Percentiles rank a stretch among this genome's conserved stretches.
Conservation (phyloP, 2,888 invertebrate species). For the Dryocosmus kuriphilus region DNA sequence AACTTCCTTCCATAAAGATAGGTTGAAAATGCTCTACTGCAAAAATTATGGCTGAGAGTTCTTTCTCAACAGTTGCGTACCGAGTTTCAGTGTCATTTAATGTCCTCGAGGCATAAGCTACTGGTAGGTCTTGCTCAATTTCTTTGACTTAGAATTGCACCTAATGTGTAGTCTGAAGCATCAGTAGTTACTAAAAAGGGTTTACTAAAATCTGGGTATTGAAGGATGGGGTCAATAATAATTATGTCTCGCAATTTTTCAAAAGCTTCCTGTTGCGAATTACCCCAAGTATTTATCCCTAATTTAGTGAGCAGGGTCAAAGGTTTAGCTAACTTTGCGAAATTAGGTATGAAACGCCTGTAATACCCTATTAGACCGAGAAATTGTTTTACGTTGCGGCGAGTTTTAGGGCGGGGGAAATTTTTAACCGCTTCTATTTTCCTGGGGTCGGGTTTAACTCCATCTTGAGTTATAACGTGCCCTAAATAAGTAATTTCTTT, state of each 20-base stretch:
- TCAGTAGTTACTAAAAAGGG: slow-evolving; percentile 43
- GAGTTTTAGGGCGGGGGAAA: slow-evolving; percentile 5
- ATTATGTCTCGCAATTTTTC: slow-evolving; percentile 40
- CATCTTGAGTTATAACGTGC: slow-evolving; percentile 21
- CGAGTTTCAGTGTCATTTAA: slow-evolving; percentile 37
- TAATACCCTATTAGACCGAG: not conserved
- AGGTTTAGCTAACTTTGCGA: slow-evolving; percentile 57
- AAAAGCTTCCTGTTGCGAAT: slow-evolving; percentile 30
- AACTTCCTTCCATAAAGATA: slow-evolving; percentile 41
- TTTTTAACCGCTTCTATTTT: slow-evolving; percentile 2
- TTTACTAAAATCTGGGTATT: slow-evolving; percentile 70
- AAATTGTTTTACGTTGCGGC: not conserved
- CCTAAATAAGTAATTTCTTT: slow-evolving; percentile 25
- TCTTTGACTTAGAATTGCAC: slow-evolving; percentile 42
- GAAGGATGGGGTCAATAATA: slow-evolving; percentile 57
- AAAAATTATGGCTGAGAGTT: slow-evolving; percentile 18
- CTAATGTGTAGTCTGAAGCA: slow-evolving; percentile 41
- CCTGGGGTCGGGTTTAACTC: slow-evolving; percentile 4
- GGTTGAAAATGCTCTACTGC: slow-evolving; percentile 40
- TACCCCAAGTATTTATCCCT: slow-evolving; percentile 51
- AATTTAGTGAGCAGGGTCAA: slow-evolving; percentile 58
- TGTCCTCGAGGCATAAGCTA: slow-evolving; percentile 37
- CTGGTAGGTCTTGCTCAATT: slow-evolving; percentile 46
- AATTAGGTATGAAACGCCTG: slow-evolving; percentile 33
- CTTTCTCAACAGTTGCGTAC: slow-evolving; percentile 42